phyloP scores from a whole-genome alignment of 1,140 invertebrate genomes.

The Acyrthosiphon pisum region DNA sequence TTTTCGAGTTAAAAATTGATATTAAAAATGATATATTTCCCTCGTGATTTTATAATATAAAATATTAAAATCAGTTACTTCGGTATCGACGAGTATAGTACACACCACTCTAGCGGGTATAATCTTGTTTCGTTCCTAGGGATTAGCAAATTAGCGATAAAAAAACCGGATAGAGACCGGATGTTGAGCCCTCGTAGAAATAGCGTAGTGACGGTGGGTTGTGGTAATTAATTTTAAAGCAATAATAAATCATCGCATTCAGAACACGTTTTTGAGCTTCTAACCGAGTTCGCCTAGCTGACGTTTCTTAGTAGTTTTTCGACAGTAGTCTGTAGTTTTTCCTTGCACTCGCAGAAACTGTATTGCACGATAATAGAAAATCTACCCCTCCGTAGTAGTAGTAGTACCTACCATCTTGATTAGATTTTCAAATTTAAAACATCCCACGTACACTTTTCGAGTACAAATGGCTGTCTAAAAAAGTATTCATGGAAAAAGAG shows the following conservation, averaged over 20 bases:
- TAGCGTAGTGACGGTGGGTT: background rate
- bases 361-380: background rate
- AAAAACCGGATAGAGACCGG: background rate
- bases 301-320: background rate
- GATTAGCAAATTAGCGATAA: background rate
- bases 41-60: background rate
- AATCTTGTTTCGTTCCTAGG: background rate
- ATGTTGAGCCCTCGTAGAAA: background rate
- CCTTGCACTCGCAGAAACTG: background rate
- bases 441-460: background rate
- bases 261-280: background rate
- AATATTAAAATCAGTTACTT: background rate
- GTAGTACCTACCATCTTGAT: background rate
- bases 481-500: background rate
- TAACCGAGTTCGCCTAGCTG: background rate
- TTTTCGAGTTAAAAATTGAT: background rate
- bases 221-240: background rate
- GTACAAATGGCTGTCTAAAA: background rate
- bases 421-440: background rate
- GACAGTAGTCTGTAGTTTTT: background rate
- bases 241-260: background rate
- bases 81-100: background rate
- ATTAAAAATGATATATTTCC: background rate
- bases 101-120: background rate
- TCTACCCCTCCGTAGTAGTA: background rate